A percentile compares a stretch with the other conserved stretches of the same genome.
These are phyloP conservation scores for Rhagonycha lutea DNA, from an alignment of 2,888 invertebrate genomes.

Conservation along the genomic window DNA sequence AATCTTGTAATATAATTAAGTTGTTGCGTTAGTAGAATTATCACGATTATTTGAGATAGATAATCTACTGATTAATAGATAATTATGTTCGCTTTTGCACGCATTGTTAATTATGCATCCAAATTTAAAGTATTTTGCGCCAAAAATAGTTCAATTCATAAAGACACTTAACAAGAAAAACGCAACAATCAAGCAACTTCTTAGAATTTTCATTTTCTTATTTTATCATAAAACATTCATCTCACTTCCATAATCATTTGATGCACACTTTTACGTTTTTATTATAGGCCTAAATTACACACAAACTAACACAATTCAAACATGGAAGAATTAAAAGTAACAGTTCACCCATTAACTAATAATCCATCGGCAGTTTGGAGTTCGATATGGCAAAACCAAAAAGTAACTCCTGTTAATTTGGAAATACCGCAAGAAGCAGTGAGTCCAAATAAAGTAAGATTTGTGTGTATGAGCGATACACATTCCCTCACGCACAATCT, in stretches of 20 bases:
- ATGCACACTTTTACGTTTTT: not conserved
- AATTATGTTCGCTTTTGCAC: not conserved
- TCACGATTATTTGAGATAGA: not conserved
- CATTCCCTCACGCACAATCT: slow-evolving; percentile 73
- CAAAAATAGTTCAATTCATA: not conserved
- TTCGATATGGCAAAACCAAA: slow-evolving; percentile 67
- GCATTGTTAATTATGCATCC: not conserved
- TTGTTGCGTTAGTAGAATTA: not conserved
- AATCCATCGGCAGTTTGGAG: slow-evolving; percentile 77
- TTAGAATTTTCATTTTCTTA: not conserved
- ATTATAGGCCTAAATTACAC: slow-evolving; percentile 1
- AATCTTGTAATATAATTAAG: not conserved
- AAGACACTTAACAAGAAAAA: not conserved
- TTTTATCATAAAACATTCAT: not conserved
- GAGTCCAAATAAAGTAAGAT: slow-evolving; percentile 67
- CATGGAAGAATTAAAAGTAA: slow-evolving; percentile 17
- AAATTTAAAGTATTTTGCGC: not conserved
- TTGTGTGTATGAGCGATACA: slow-evolving; percentile 87
- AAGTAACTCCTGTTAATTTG: slow-evolving; percentile 67
- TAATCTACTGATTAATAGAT: not conserved
- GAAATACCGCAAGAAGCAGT: slow-evolving; percentile 62
- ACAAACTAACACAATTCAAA: slow-evolving; percentile 6
- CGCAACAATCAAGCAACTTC: not conserved
- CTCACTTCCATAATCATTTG: not conserved
- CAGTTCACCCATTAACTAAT: slow-evolving; percentile 64